A percentile compares a stretch with the other conserved stretches of the same genome.
Evolutionary conservation across 2,797 vertebrate genomes (phyloP).

Genomic region (Propithecus perrieri): DNA sequence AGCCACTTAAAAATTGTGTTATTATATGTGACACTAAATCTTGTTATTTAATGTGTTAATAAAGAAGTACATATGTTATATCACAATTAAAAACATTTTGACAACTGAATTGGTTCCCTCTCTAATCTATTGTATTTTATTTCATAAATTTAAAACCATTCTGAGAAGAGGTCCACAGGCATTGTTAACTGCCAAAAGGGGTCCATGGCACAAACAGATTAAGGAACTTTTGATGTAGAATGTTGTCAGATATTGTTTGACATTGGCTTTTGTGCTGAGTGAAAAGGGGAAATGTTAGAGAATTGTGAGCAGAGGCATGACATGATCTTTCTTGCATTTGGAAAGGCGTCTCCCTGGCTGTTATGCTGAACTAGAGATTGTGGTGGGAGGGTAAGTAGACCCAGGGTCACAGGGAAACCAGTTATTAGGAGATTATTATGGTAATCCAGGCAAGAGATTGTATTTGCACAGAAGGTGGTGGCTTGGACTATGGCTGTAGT

Average conservation of each 20-base stretch:
- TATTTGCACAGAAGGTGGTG: neutral
- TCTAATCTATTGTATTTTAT: neutral
- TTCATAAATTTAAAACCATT: neutral
- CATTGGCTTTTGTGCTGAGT: neutral
- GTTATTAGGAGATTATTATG: neutral
- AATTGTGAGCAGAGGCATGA: neutral
- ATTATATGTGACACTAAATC: neutral
- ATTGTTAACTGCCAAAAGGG: neutral
- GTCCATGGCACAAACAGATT: neutral
- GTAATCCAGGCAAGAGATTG: neutral
- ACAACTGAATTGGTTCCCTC: neutral
- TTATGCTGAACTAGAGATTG: neutral
- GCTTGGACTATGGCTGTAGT: neutral
- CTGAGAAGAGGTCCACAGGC: neutral
- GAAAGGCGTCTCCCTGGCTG: neutral
- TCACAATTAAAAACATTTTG: constrained; percentile 16
- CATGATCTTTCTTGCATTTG: neutral
- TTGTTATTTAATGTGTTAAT: neutral
- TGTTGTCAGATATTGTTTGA: neutral
- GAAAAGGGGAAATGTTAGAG: neutral
- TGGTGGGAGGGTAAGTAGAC: no score
- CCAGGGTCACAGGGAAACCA: neutral
- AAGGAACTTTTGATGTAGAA: neutral
- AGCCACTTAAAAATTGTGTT: neutral
- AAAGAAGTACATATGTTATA: neutral